phyloP scores from a whole-genome alignment of 2,113 vertebrate species.

The Balaenoptera acutorostrata region DNA sequence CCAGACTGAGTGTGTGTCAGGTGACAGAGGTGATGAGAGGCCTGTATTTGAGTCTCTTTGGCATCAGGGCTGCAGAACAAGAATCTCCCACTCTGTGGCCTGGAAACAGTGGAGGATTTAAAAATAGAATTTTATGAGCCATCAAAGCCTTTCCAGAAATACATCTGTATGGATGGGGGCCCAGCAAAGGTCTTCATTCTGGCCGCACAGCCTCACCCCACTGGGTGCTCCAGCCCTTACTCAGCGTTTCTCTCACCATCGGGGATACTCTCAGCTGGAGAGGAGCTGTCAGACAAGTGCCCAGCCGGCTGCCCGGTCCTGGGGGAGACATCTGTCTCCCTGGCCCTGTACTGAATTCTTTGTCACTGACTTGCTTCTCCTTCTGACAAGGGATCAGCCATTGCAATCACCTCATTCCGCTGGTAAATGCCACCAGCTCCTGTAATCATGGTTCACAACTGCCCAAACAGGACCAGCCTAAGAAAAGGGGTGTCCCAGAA shows the following conservation, averaged over 20 bases:
- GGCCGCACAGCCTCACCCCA: neutral
- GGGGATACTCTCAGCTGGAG: neutral
- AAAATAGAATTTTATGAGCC: conserved; percentile 55
- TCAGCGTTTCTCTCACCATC: neutral
- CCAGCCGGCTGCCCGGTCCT: neutral
- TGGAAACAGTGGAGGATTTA: conserved; percentile 31
- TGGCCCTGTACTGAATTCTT: neutral
- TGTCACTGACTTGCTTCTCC: neutral
- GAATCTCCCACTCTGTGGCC: neutral
- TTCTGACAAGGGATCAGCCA: neutral
- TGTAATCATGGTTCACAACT: neutral
- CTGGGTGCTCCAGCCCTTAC: neutral
- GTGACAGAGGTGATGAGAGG: neutral
- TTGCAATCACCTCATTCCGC: neutral
- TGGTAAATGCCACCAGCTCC: neutral
- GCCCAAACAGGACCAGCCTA: neutral
- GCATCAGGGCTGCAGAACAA: neutral
- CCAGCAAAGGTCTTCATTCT: neutral
- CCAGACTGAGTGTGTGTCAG: neutral
- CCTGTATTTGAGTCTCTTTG: neutral
- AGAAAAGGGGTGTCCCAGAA: neutral
- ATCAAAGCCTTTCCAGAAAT: conserved; percentile 19
- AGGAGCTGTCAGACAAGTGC: neutral
- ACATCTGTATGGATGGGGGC: neutral
- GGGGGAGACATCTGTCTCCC: neutral